phyloP scores from a whole-genome alignment of 2,888 invertebrate genomes.

The Leptarthrus brevirostris region DNA sequence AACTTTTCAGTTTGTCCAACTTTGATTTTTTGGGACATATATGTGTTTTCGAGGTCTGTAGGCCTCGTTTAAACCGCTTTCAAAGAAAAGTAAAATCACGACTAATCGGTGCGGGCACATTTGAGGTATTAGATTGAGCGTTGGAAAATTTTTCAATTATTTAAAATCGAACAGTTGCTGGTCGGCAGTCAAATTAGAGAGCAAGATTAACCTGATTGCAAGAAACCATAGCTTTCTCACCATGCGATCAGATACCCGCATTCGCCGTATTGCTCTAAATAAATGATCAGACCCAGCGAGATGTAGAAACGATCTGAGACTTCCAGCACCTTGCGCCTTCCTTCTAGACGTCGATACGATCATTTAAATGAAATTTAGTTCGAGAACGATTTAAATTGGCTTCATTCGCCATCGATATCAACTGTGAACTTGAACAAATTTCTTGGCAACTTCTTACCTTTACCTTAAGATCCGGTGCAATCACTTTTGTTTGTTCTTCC shows the following conservation, averaged over 20 bases:
- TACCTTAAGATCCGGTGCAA: neutral
- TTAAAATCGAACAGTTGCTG: slow-evolving; percentile 42
- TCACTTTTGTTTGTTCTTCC: slow-evolving; percentile 18
- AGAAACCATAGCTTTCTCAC: slow-evolving; percentile 46
- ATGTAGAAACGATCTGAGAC: neutral
- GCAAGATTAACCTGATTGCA: slow-evolving; percentile 23
- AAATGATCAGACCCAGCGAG: slow-evolving; percentile 18
- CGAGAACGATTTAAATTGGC: slow-evolving; percentile 15
- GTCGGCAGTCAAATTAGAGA: slow-evolving; percentile 41
- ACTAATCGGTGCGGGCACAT: neutral
- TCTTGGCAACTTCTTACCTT: slow-evolving; percentile 33
- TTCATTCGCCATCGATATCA: slow-evolving; percentile 23
- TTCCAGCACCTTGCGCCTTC: slow-evolving; percentile 23
- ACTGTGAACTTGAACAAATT: slow-evolving; percentile 49
- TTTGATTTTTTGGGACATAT: no score
- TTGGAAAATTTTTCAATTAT: slow-evolving; percentile 35
- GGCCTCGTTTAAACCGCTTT: neutral
- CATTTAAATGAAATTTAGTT: slow-evolving; percentile 39
- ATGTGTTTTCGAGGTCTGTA: no score
- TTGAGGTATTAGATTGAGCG: neutral
- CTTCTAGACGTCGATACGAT: slow-evolving; percentile 12
- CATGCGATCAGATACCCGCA: slow-evolving; percentile 33
- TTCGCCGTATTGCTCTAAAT: slow-evolving; percentile 5
- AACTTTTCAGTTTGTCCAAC: no score
- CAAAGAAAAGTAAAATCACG: neutral